These are phyloP conservation scores for Medauroidea extradentata DNA, from an alignment of 1,140 invertebrate genomes.

Conservation along the genomic window DNA sequence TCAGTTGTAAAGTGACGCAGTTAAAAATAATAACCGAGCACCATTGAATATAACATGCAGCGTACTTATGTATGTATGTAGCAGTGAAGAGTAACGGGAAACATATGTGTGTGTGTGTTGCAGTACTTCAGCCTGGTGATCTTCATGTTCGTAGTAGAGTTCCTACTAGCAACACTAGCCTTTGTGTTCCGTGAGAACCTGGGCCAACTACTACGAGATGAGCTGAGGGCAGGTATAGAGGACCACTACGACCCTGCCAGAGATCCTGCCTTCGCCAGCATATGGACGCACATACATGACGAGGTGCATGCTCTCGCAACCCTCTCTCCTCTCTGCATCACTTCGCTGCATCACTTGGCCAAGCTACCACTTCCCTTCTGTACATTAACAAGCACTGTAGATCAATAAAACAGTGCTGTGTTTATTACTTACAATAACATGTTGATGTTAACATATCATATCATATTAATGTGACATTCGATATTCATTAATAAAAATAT, in stretches of 20 bases:
- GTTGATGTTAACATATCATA: too few relatives aligned
- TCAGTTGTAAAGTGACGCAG: too few relatives aligned
- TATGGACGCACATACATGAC: slow-evolving; percentile 71
- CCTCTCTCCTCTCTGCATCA: neutral
- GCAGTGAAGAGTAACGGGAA: too few relatives aligned
- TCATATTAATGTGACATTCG: too few relatives aligned
- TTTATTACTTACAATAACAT: too few relatives aligned
- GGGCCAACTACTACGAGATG: slow-evolving; percentile 56
- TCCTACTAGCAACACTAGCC: slow-evolving; percentile 68
- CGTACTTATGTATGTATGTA: too few relatives aligned
- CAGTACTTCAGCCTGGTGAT: slow-evolving; percentile 83
- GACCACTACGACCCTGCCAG: slow-evolving; percentile 61
- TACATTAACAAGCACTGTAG: too few relatives aligned
- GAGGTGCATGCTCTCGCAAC: slow-evolving; percentile 48
- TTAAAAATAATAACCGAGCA: too few relatives aligned
- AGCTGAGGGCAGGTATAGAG: slow-evolving; percentile 63
- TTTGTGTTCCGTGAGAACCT: slow-evolving; percentile 72
- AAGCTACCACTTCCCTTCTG: neutral
- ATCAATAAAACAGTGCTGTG: too few relatives aligned
- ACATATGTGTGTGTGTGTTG: slow-evolving; percentile 21
- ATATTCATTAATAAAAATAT: neutral
- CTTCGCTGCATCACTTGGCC: neutral
- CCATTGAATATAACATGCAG: too few relatives aligned
- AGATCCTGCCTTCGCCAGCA: slow-evolving; percentile 51
- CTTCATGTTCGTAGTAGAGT: slow-evolving; percentile 71